phyloP scores from a whole-genome alignment of 37 sponge, comb jelly and placozoan species.

The Dysidea cf. avara region DNA sequence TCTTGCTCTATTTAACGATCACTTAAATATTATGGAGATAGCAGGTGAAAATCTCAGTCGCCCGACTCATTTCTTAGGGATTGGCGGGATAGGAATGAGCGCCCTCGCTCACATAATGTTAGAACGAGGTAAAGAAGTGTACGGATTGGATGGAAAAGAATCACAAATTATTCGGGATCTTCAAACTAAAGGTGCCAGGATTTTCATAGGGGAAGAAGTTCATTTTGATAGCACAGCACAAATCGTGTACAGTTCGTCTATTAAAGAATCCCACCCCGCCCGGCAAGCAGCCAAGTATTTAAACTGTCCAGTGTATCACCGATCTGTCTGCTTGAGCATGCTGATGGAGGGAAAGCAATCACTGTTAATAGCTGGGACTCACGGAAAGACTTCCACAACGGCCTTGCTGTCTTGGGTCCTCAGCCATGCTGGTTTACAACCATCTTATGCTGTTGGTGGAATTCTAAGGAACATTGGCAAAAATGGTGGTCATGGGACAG shows the following conservation, averaged over 20 bases:
- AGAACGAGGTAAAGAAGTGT: too few relatives aligned
- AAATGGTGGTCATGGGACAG: slow-evolving; percentile 5
- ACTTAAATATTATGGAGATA: too few relatives aligned
- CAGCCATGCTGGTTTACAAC: not conserved
- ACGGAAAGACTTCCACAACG: slow-evolving; percentile 15
- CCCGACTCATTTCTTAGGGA: not conserved
- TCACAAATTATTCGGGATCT: too few relatives aligned
- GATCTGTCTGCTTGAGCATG: not conserved
- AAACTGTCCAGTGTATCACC: not conserved
- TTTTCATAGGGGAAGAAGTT: too few relatives aligned
- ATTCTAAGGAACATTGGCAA: not conserved
- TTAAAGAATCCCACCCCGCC: not conserved
- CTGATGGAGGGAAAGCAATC: slow-evolving; percentile 1
- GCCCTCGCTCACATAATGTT: not conserved
- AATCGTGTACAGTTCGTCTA: not conserved
- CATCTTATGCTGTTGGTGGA: not conserved
- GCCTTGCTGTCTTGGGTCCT: not conserved
- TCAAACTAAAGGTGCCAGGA: too few relatives aligned
- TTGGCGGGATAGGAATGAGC: slow-evolving; percentile 6
- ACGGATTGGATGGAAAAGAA: too few relatives aligned
- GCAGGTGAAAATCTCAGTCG: too few relatives aligned
- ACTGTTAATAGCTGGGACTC: not conserved
- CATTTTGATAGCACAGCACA: too few relatives aligned
- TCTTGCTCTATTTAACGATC: too few relatives aligned
- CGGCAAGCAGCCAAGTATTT: not conserved